Base-by-base conservation (phyloP, 2,113 vertebrate genomes). In the Colinus virginianus region DNA sequence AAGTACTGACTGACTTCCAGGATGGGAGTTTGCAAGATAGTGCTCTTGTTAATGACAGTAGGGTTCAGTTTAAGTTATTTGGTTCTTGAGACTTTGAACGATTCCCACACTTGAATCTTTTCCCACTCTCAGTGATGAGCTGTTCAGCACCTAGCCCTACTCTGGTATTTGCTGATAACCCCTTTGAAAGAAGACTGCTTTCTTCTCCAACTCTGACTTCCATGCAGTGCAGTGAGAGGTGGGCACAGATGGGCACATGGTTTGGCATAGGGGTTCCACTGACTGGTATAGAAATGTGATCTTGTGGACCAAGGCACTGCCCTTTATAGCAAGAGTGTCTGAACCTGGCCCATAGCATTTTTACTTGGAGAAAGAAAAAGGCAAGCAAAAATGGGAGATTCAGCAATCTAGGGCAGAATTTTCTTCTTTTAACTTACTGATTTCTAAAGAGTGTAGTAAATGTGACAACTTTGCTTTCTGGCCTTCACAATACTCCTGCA, bases 11-110 rank as follows among this genome's bases (percentile, higher is more conserved):
- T 34, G 53, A 69, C 76, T 12, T 55, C 22, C 30, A 56, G 30
- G 34, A 42, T 4, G 10, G 64, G 30, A 84, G 36, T 59, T 55
- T 53, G 26, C 8, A 63, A 28, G 66, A 56, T 9, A 72, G 17
- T 3, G 0, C 76, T 83, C 45, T 45, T 2, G 0, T 36, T 49
- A 61, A 25, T 0, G 0, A 30, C 62, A 67, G 23, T 1, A 51
- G 25, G 14, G 17, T 34, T 86, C 43, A 19, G 19, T 56, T 32
- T 19, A 49, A 28, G 21, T 7, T 76, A 34, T 55, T 62, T 20
- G 20, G 30, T 78, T 19, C 2, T 36, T 61, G 62, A 68, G 62
- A 45, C n/a, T 53, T 1, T 46, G 77, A 23, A 71, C 28, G 1
- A 1, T 67, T 86, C 42, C 59, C 49, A 63, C 59, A 34, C 2